Conservation (phyloP, 2,113 vertebrate species). For the Chionis minor region DNA sequence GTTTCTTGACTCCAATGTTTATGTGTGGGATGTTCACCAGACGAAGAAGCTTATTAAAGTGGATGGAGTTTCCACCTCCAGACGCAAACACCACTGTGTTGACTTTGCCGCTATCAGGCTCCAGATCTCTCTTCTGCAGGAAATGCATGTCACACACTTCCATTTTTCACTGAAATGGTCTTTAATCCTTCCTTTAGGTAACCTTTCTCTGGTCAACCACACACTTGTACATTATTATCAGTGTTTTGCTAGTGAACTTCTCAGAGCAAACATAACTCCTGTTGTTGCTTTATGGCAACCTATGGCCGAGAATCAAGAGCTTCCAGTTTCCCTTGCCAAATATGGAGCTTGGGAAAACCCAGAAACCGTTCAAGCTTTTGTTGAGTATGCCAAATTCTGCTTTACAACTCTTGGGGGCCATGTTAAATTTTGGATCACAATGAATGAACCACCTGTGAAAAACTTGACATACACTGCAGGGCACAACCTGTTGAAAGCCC, state of each 20-base stretch:
- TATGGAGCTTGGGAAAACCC: constrained; percentile 87
- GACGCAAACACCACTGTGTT: constrained; percentile 78
- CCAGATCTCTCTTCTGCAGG: constrained; percentile 83
- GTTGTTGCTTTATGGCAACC: constrained; percentile 94
- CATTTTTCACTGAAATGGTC: constrained; percentile 95
- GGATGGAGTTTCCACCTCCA: constrained; percentile 71
- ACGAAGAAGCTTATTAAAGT: constrained; percentile 84
- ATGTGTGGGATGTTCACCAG: constrained; percentile 89
- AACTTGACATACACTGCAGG: constrained; percentile 83
- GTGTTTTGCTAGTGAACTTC: constrained; percentile 87
- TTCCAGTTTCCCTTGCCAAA: constrained; percentile 79
- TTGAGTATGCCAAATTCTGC: constrained; percentile 87
- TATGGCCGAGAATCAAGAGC: constrained; percentile 76
- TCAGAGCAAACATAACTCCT: constrained; percentile 85
- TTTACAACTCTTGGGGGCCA: constrained; percentile 83
- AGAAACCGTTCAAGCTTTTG: constrained; percentile 82
- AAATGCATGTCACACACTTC: constrained; percentile 85
- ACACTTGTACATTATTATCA: constrained; percentile 87
- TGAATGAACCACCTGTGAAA: constrained; percentile 87
- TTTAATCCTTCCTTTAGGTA: constrained; percentile 83
- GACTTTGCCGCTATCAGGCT: constrained; percentile 86
- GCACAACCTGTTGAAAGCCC: constrained; percentile 89
- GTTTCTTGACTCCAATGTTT: constrained; percentile 88
- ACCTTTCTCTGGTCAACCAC: constrained; percentile 79
- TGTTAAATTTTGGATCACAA: constrained; percentile 93